A percentile compares a stretch with the other conserved stretches of the same genome.
Conservation (phyloP, 2,888 invertebrate species). For the Osmoderma eremita region DNA sequence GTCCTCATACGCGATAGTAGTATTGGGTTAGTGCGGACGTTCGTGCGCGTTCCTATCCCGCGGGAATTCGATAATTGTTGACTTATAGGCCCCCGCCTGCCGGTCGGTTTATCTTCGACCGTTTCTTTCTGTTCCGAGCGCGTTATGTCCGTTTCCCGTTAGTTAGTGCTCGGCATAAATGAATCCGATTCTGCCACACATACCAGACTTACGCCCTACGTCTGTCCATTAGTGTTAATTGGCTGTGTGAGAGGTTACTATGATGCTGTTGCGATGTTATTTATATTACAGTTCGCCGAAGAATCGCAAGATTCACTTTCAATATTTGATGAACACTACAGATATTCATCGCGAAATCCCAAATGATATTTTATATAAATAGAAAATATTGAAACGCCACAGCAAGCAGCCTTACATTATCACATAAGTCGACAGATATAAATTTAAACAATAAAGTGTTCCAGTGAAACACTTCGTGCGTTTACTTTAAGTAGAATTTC, state of each 20-base stretch:
- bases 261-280: too few relatives aligned
- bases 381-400: too few relatives aligned
- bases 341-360: too few relatives aligned
- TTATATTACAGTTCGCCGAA: too few relatives aligned
- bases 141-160: background rate
- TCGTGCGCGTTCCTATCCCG: slow-evolving; percentile 42
- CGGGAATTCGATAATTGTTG: slow-evolving; percentile 62
- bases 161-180: slow-evolving; percentile 30
- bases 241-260: slow-evolving; percentile 1
- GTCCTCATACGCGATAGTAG: background rate
- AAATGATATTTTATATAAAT: too few relatives aligned
- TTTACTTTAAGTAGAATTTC: too few relatives aligned
- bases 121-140: slow-evolving; percentile 42
- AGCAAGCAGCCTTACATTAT: too few relatives aligned
- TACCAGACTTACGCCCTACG: slow-evolving; percentile 3
- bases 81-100: slow-evolving; percentile 58
- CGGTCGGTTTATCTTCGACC: slow-evolving; percentile 56
- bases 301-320: too few relatives aligned
- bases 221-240: slow-evolving; percentile 42
- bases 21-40: slow-evolving; percentile 39
- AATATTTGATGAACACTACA: too few relatives aligned
- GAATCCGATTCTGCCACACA: slow-evolving; percentile 39
- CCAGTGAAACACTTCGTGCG: too few relatives aligned
- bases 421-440: too few relatives aligned
- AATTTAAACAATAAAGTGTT: too few relatives aligned